Evolutionary conservation across 2,113 vertebrate genomes (phyloP).

Genomic region (Mobula hypostoma): DNA sequence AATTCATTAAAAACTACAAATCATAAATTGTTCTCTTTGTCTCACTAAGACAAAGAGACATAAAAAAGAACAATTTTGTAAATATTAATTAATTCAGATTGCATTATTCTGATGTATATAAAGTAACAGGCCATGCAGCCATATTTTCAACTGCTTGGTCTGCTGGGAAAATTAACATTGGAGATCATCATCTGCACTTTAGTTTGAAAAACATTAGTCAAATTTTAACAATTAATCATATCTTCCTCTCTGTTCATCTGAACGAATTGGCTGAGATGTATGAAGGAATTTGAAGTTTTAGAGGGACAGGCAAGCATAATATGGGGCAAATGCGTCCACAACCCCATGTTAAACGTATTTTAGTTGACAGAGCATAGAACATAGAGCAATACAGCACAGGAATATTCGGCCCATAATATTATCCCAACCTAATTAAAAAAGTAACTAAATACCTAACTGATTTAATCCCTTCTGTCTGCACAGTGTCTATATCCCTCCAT

Average conservation of each 20-base stretch:
- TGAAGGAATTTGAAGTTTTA: too few species aligned
- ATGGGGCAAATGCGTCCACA: too few species aligned
- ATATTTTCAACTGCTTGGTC: background rate
- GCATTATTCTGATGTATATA: background rate
- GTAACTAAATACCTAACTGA: too few species aligned
- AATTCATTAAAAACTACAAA: constrained; percentile 14
- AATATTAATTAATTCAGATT: background rate
- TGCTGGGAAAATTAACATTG: background rate
- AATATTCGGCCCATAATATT: too few species aligned
- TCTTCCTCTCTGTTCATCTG: background rate
- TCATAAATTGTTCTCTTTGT: constrained; percentile 16
- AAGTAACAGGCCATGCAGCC: background rate
- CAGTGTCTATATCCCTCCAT: too few species aligned
- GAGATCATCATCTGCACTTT: background rate
- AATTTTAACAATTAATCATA: background rate
- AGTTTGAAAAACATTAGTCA: background rate
- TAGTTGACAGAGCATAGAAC: too few species aligned
- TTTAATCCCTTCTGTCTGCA: too few species aligned
- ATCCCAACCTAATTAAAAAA: too few species aligned
- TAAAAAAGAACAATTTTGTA: constrained; percentile 2
- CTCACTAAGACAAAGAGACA: background rate
- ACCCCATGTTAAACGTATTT: too few species aligned
- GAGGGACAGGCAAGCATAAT: too few species aligned
- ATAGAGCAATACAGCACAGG: too few species aligned
- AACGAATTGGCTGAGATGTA: too few species aligned